Evolutionary conservation across 2,113 vertebrate genomes (phyloP).

Genomic region (Albula glossodonta): DNA sequence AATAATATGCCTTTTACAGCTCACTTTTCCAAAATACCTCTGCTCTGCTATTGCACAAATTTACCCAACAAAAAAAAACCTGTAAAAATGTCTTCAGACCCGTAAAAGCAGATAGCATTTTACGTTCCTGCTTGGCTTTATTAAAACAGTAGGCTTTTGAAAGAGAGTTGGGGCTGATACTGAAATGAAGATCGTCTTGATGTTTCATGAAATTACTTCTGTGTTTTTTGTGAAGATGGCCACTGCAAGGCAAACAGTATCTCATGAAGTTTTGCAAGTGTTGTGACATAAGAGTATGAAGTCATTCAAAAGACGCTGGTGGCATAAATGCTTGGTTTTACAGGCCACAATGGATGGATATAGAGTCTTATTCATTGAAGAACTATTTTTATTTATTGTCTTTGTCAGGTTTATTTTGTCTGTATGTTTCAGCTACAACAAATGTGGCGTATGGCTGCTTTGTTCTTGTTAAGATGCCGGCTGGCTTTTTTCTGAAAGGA

Average conservation of each 20-base stretch:
- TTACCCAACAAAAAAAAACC: background rate
- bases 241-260: too few relatives aligned
- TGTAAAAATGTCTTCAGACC: background rate
- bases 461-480: background rate
- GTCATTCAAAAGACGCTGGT: too few relatives aligned
- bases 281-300: too few relatives aligned
- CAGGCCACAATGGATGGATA: too few relatives aligned
- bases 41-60: background rate
- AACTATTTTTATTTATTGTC: too few relatives aligned
- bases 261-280: too few relatives aligned
- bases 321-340: too few relatives aligned
- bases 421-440: background rate
- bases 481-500: background rate
- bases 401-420: background rate
- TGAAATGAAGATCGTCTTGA: background rate
- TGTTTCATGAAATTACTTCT: too few relatives aligned
- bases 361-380: too few relatives aligned
- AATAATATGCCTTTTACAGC: slow-evolving; percentile 10
- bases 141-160: background rate
- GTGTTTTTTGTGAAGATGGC: too few relatives aligned
- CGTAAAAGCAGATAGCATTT: background rate
- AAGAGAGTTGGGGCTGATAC: background rate
- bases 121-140: background rate
- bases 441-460: background rate
- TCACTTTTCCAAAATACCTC: background rate